phyloP scores from a whole-genome alignment of 1,140 invertebrate genomes.

The Dolichoris vasculosae region DNA sequence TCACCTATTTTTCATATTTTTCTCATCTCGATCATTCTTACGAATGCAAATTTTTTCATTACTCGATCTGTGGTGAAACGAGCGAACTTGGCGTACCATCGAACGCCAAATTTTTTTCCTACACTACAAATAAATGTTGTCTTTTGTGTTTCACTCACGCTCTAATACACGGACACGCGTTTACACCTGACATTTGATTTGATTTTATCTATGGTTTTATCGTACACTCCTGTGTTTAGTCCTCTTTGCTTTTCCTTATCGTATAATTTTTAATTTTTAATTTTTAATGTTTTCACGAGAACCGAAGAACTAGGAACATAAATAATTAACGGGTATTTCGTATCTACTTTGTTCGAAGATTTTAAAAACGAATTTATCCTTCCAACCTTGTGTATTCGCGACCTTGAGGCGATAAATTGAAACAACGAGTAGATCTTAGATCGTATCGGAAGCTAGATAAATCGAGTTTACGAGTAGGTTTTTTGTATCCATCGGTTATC shows the following conservation, averaged over 20 bases:
- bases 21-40: background rate
- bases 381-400: too few species aligned
- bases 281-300: background rate
- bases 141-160: constrained; percentile 50
- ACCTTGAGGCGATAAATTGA: too few species aligned
- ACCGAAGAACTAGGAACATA: background rate
- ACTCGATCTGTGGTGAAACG: background rate
- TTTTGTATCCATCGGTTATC: too few species aligned
- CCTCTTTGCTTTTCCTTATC: background rate
- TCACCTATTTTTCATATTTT: background rate
- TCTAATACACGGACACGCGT: constrained; percentile 30
- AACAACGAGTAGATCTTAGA: too few species aligned
- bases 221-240: background rate
- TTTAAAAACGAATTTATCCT: too few species aligned
- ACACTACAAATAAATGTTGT: constrained; percentile 44
- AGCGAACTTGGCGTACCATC: background rate
- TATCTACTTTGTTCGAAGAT: background rate
- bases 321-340: background rate
- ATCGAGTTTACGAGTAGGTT: too few species aligned
- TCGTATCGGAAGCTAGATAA: too few species aligned
- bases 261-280: background rate
- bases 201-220: background rate
- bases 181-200: background rate
- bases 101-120: background rate
- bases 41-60: background rate